Percentiles rank a stretch among this genome's conserved stretches.
Conservation (phyloP, 2,797 vertebrate genomes). For the Malacoctenus gilli region DNA sequence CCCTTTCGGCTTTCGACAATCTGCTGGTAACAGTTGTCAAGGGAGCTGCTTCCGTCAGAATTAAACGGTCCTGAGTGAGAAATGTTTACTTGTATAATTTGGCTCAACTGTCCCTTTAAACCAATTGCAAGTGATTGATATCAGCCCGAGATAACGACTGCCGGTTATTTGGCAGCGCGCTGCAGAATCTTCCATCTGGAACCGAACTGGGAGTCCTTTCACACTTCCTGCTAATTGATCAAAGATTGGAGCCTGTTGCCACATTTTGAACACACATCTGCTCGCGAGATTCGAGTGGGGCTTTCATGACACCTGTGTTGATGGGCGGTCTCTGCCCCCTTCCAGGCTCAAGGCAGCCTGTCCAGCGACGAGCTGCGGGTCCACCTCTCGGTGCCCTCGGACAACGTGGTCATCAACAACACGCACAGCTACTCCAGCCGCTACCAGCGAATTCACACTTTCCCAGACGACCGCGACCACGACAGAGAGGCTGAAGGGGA, state of each 20-base stretch:
- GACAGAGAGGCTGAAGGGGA: slow-evolving; percentile 80
- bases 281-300: slow-evolving; percentile 13
- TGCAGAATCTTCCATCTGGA: slow-evolving; percentile 42
- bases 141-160: slow-evolving; percentile 31
- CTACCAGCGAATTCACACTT: slow-evolving; percentile 88
- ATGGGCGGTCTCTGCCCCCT: not conserved
- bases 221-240: slow-evolving; percentile 33
- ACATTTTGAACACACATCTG: slow-evolving; percentile 36
- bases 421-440: slow-evolving; percentile 88
- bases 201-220: slow-evolving; percentile 30
- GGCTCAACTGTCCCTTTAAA: slow-evolving; percentile 18
- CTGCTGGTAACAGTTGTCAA: slow-evolving; percentile 10
- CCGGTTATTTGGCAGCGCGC: slow-evolving; percentile 36
- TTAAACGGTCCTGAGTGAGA: slow-evolving; percentile 6
- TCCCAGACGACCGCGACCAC: slow-evolving; percentile 77
- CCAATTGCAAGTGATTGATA: slow-evolving; percentile 28
- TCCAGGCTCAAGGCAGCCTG: slow-evolving; percentile 88
- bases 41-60: slow-evolving; percentile 16
- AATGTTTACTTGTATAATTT: slow-evolving; percentile 17
- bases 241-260: slow-evolving; percentile 37
- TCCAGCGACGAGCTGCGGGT: slow-evolving; percentile 90
- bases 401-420: slow-evolving; percentile 96
- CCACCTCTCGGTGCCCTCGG: slow-evolving; percentile 89
- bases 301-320: slow-evolving; percentile 6
- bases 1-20: not conserved